Conservation (phyloP, 2,888 invertebrate species). For the Tinea semifulvella region DNA sequence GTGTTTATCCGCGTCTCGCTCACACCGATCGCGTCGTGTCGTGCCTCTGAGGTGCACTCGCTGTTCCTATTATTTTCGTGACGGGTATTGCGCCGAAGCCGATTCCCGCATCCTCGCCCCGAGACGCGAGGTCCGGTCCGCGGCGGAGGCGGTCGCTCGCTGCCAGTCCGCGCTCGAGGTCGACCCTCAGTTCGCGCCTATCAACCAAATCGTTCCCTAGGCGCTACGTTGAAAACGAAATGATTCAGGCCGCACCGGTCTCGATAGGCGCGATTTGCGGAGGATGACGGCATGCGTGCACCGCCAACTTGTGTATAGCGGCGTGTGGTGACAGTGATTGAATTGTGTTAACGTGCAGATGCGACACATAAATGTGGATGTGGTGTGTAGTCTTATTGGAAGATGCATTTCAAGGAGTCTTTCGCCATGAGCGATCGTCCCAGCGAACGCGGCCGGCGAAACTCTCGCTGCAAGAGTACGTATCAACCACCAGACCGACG, state of each 20-base stretch:
- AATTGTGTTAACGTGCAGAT: constrained; percentile 56
- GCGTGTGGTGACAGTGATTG: constrained; percentile 46
- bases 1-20: constrained; percentile 68
- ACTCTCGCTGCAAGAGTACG: constrained; percentile 64
- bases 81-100: constrained; percentile 67
- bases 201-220: constrained; percentile 39
- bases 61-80: constrained; percentile 68
- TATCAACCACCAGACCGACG: constrained; percentile 24
- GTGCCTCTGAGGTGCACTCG: constrained; percentile 66
- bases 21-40: constrained; percentile 63
- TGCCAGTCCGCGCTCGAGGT: constrained; percentile 61
- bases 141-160: constrained; percentile 55
- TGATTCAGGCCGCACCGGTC: constrained; percentile 41
- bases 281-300: constrained; percentile 32
- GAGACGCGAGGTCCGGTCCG: constrained; percentile 57
- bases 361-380: constrained; percentile 61
- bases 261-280: constrained; percentile 34
- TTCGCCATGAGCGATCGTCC: constrained; percentile 67
- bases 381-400: constrained; percentile 55
- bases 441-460: constrained; percentile 63
- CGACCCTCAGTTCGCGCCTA: constrained; percentile 56
- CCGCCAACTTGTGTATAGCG: constrained; percentile 37
- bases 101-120: constrained; percentile 66
- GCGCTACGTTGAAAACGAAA: constrained; percentile 45
- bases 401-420: constrained; percentile 67